Evolutionary conservation across 2,113 vertebrate genomes (phyloP), one percentile per base, ranked within the genome.

Genomic region (Bothrops jararaca): DNA sequence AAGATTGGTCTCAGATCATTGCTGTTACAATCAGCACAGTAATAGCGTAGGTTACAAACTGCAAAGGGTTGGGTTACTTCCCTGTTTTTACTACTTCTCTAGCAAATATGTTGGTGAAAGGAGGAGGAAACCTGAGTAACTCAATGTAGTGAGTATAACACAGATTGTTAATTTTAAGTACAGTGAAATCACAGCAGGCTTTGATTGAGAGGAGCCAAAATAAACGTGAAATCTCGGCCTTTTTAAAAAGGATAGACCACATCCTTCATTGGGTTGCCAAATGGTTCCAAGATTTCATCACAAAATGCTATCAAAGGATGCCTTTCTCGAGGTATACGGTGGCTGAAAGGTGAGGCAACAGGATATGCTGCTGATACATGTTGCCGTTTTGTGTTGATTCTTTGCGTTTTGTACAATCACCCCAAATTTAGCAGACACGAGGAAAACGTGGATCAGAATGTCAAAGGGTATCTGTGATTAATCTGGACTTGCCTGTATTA

Each of bases 241-340:
- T 96, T 98, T 97, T 97, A 96, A 97, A 97, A 95, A 97, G 97
- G 96, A 97, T 97, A 97, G 94, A 95, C 97, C 95, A 98, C 97
- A 97, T 98, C 97, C 97, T 97, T 97, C 95, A 97, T 95, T 96
- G 95, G 94, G 95, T 96, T 96, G 95, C 96, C 95, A 96, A 96
- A 96, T 94, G 96, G 95, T 97, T 90, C 92, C 95, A 94, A 95
- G 95, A 96, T 96, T 97, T 95, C 96, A 97, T 97, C 96, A 96
- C 95, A 96, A 96, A 90, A 97, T 95, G 92, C 42, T 95, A 92
- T 95, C 92, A 96, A 96, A 96, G 96, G 93, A 95, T 91, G 90
- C 93, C 95, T 94, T 94, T 95, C 94, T 94, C 90, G 94, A 96
- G 95, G 95, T 94, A 95, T 96, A 80, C 34, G 42, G 96, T 95